Percentiles rank a stretch among this genome's conserved stretches.
Conservation (phyloP, 2,113 vertebrate species). For the Saguinus midas region DNA sequence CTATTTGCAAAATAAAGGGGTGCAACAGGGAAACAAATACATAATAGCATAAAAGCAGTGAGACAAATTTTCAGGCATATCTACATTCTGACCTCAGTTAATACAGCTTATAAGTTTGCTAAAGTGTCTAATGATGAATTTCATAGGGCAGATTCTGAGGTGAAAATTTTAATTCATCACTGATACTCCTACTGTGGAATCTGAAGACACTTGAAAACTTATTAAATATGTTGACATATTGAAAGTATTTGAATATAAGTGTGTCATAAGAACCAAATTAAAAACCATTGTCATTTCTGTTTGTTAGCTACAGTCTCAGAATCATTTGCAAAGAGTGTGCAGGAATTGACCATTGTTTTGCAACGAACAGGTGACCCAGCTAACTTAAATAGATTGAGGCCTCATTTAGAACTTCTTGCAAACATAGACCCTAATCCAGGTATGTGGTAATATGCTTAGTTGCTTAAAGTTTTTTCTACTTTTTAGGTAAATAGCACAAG, state of each 20-base stretch:
- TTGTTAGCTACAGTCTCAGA: constrained; percentile 94
- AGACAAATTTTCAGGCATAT: not conserved
- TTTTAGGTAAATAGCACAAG: constrained; percentile 11
- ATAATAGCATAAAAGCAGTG: not conserved
- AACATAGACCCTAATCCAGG: constrained; percentile 98
- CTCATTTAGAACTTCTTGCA: constrained; percentile 94
- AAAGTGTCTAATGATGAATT: constrained; percentile 86
- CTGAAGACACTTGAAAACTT: constrained; percentile 82
- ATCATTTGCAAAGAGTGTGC: constrained; percentile 97
- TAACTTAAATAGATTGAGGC: constrained; percentile 94
- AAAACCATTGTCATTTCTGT: constrained; percentile 46
- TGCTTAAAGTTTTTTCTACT: constrained; percentile 22
- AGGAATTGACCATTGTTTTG: constrained; percentile 97
- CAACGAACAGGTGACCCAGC: constrained; percentile 97
- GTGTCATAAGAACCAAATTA: constrained; percentile 28
- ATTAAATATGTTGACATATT: not conserved
- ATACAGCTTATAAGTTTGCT: constrained; percentile 46
- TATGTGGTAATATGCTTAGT: constrained; percentile 67
- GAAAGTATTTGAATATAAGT: constrained; percentile 22
- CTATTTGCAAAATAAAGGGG: not conserved
- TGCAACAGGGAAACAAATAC: not conserved
- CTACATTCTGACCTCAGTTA: not conserved
- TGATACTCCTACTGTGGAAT: constrained; percentile 82
- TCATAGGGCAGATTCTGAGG: constrained; percentile 90
- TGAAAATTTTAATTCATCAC: constrained; percentile 81